Conservation (phyloP, 2,888 invertebrate genomes). For the Eulithis prunata region DNA sequence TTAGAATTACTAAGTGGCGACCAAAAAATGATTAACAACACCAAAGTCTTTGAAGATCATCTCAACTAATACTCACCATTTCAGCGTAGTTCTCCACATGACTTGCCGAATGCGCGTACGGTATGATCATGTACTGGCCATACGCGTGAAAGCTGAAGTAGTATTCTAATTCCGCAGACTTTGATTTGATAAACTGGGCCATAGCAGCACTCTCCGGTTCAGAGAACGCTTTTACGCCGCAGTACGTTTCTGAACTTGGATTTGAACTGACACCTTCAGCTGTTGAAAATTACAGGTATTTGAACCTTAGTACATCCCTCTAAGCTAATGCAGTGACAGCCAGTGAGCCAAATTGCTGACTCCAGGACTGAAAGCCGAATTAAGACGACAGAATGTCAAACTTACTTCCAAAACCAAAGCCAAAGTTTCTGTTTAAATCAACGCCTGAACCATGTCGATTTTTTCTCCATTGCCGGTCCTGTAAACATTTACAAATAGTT, state of each 20-base stretch:
- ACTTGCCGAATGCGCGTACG: constrained; percentile 72
- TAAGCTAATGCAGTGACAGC: no score
- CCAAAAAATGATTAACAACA: no score
- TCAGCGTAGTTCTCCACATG: constrained; percentile 69
- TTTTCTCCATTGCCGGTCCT: constrained; percentile 87
- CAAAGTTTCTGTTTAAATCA: constrained; percentile 88
- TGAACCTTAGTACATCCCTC: background rate
- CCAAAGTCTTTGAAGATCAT: no score
- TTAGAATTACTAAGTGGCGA: no score
- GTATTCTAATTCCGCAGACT: constrained; percentile 64
- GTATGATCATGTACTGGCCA: constrained; percentile 85
- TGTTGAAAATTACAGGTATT: constrained; percentile 34
- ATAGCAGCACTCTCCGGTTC: constrained; percentile 77
- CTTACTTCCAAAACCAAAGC: constrained; percentile 76
- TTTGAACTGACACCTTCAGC: constrained; percentile 53
- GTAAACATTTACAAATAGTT: constrained; percentile 9
- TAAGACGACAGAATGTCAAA: constrained; percentile 1
- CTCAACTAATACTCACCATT: constrained; percentile 52
- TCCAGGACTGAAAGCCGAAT: no score
- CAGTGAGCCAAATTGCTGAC: no score
- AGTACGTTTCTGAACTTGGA: constrained; percentile 55
- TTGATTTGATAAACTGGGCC: constrained; percentile 59
- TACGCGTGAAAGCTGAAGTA: constrained; percentile 87
- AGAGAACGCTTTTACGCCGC: constrained; percentile 78
- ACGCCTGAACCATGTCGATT: constrained; percentile 81